These are phyloP conservation scores for Pan troglodytes DNA, from an alignment of 2,113 vertebrate species.

Conservation along the genomic window NHGRI_mPanTro3-v2.1_pri NC_072413.2:52212001-52212500, in stretches of 20 bases:
- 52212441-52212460: background rate
- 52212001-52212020: background rate
- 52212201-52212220: background rate
- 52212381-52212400: background rate
- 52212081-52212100: background rate
- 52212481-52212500: background rate
- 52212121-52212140: background rate
- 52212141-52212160: background rate
- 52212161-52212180: background rate
- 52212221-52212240: background rate
- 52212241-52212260: background rate
- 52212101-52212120: background rate
- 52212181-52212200: background rate
- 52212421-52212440: background rate
- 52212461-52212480: background rate
- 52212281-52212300: background rate
- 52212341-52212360: background rate
- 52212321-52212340: slow-evolving; percentile 1
- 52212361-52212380: background rate
- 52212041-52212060: background rate
- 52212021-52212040: background rate
- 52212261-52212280: slow-evolving; percentile 32
- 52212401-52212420: slow-evolving; percentile 2
- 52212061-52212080: background rate
- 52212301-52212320: background rate